Conservation (phyloP, 2,888 invertebrate species). For the Platycnemis pennipes region DNA sequence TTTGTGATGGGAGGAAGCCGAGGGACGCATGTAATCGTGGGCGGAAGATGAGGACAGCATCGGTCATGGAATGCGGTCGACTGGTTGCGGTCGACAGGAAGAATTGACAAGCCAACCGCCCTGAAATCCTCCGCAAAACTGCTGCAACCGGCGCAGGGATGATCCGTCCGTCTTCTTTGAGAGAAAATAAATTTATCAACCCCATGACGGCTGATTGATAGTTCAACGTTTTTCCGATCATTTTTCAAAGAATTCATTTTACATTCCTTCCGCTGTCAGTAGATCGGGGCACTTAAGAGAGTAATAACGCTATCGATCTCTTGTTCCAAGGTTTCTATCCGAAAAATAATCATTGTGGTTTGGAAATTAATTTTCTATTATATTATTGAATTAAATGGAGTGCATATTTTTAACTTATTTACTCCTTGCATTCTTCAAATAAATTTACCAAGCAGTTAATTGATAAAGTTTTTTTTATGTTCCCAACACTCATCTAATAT, state of each 20-base stretch:
- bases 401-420: too few species aligned
- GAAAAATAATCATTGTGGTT: not conserved
- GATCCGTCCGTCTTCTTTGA: not conserved
- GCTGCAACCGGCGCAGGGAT: not conserved
- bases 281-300: not conserved
- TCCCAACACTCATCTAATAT: too few species aligned
- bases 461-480: too few species aligned
- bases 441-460: too few species aligned
- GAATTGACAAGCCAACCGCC: not conserved
- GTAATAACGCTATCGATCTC: not conserved
- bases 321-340: not conserved
- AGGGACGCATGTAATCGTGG: conserved; percentile 8
- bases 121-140: not conserved
- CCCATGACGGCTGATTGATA: not conserved
- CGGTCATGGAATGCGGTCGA: conserved; percentile 27
- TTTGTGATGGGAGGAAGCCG: not conserved
- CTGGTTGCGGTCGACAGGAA: not conserved
- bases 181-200: not conserved
- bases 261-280: not conserved
- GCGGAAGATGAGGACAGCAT: conserved; percentile 31
- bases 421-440: too few species aligned
- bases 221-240: not conserved
- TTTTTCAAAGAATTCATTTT: not conserved
- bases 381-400: too few species aligned
- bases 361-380: too few species aligned